Evolutionary conservation across 2,113 vertebrate genomes (phyloP).

Genomic region (Nerophis ophidion): DNA sequence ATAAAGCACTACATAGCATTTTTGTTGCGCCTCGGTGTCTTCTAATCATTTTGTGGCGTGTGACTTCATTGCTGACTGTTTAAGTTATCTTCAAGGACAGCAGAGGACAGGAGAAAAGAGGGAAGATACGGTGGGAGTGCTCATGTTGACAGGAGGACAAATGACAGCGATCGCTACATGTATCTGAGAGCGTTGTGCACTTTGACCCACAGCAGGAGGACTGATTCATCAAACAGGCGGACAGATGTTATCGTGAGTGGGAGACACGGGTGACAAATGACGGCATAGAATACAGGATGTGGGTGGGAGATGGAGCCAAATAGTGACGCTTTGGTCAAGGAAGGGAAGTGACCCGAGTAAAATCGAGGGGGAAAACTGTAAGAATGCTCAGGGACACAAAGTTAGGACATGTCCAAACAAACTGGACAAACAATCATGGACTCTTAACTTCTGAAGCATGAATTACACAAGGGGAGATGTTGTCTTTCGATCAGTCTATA

Average conservation of each 20-base stretch:
- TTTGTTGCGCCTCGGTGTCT: too few relatives aligned
- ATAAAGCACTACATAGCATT: too few relatives aligned
- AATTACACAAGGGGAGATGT: too few relatives aligned
- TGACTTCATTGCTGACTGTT: constrained; percentile 8
- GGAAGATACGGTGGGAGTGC: constrained; percentile 23
- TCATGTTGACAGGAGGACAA: constrained; percentile 38
- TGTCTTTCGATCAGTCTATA: too few relatives aligned
- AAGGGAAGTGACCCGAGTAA: constrained; percentile 9
- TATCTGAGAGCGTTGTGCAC: constrained; percentile 31
- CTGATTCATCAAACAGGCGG: constrained; percentile 40
- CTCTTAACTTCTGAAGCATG: too few relatives aligned
- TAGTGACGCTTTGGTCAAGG: background rate
- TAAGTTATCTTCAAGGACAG: constrained; percentile 25
- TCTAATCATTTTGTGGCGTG: background rate
- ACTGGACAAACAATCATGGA: background rate
- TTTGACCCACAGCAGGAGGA: constrained; percentile 37
- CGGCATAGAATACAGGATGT: background rate
- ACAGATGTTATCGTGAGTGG: constrained; percentile 44
- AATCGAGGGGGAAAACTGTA: constrained; percentile 6
- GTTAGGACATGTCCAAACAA: background rate
- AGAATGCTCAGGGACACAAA: constrained; percentile 19
- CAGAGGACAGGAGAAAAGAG: constrained; percentile 14
- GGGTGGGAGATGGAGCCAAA: constrained; percentile 1
- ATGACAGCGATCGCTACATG: constrained; percentile 31
- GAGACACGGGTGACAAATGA: constrained; percentile 46